Evolutionary conservation across 2,797 vertebrate species (phyloP), one percentile per base, ranked within the genome.

Genomic region (Echeneis naucrates): DNA sequence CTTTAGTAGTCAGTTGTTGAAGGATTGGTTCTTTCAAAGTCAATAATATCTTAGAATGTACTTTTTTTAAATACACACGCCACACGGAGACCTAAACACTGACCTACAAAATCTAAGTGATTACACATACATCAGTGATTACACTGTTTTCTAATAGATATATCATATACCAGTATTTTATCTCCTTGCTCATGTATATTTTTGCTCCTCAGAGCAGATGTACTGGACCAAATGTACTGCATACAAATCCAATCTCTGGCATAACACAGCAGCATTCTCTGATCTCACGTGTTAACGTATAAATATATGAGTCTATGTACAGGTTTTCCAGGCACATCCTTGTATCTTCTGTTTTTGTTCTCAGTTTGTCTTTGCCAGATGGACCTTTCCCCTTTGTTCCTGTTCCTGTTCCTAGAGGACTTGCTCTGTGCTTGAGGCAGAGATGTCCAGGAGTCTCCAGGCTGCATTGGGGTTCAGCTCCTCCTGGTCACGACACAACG

Each of bases 381-480:
- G 51, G 40, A 47, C 37, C 53, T 62, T 51, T 76, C 26, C 58
- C 58, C 64, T 68, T 48, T 60, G n/a, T n/a, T n/a, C n/a, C n/a
- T 8, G 0, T 17, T 37, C 30, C 55, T 68, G 16, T 38, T 77
- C 55, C 77, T 89, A 92, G 68, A 94, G 91, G 53, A 73, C 91
- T 90, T 99, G 97, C 91, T 99, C 97, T 0, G 97, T 96, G 92
- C 96, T 97, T 5, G 97, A 98, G 2, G 97, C 95, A 0, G 97
- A 99, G 81, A 99, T 94, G 92, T 99, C 98, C 90, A 99, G 87
- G 4, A 99, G 93, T 75, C 98, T 96, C 98, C 98, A 99, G 33
- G 98, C 98, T 0, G 95, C 95, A 0, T 94, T 95, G 0, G 97
- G 97, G 90, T 99, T 96, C 55, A 99, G 95, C 80, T 99, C 97